Evolutionary conservation across 2,797 vertebrate species (phyloP), one percentile per base, ranked within the genome.

Genomic region (Aratinga solstitialis): DNA sequence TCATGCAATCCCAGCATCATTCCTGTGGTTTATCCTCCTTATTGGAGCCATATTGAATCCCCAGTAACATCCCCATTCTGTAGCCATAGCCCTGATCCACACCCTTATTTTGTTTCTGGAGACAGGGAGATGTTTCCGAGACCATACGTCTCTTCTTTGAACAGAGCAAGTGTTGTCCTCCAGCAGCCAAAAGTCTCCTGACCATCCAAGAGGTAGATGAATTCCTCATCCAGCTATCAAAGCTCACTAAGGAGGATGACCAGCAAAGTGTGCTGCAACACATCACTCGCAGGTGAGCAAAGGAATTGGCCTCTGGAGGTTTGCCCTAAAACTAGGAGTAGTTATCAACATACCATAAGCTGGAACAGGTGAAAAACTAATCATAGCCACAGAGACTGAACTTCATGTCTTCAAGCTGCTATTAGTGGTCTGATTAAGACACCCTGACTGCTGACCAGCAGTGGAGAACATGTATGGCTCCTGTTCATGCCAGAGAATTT

Each of bases 161-260:
- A 15, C 98, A 98, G 48, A 99, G 99, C 97, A 98, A 98, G 94
- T 97, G 98, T 7, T 99, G 99, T 87, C 98, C 99, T 18, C 99
- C 99, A 3, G 98, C 99, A 22, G 78, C 98, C 95, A 99, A 99
- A 96, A 99, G 99, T 95, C 95, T 99, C 32, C 97, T 99, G 87
- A 99, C 99, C 77, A 98, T 99, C 94, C 99, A 99, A 94, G 99
- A 99, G 91, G 99, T 99, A 3, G 99, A 99, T 24, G 98, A 98
- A 1, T 99, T 98, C 18, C 98, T 99, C 24, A 98, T 96, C 45
- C 98, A 97, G 76, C 98, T 99, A 4, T 98, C 99, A 53, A 99
- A 97, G 95, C 98, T 99, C 84, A 99, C 99, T 43, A 99, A 99
- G 97, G 99, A 99, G 84, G 99, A 99, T 3, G 99, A 99, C 50